Evolutionary conservation across 2,797 vertebrate species (phyloP).

Genomic region (Xerus rutilus): DNA sequence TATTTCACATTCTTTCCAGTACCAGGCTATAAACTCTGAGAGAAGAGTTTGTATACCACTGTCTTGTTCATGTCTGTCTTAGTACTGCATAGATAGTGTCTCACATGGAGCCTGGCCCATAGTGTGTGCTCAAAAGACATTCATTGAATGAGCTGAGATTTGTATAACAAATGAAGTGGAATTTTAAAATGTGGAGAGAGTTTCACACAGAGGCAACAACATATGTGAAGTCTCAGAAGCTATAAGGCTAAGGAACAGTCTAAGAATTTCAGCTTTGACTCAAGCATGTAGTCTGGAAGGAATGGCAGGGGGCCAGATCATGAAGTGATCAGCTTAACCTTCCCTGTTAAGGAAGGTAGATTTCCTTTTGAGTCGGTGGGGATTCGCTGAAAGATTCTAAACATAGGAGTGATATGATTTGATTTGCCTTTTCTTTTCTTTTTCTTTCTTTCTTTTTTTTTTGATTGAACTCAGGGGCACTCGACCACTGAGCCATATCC

Average conservation of each 20-base stretch:
- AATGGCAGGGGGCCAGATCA: neutral
- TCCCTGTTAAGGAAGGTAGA: constrained; percentile 1
- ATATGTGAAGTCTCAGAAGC: constrained; percentile 28
- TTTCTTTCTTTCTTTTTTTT: too few relatives aligned
- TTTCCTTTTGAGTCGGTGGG: constrained; percentile 48
- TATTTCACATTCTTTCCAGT: neutral
- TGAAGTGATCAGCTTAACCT: neutral
- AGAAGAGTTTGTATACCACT: neutral
- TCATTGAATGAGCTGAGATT: constrained; percentile 57
- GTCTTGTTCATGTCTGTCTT: constrained; percentile 49
- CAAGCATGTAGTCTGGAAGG: constrained; percentile 22
- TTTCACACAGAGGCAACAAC: constrained; percentile 24
- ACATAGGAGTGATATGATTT: constrained; percentile 42
- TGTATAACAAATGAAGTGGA: constrained; percentile 64
- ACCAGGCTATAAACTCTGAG: constrained; percentile 28
- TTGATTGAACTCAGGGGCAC: too few relatives aligned
- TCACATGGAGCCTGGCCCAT: neutral
- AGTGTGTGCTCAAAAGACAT: constrained; percentile 41
- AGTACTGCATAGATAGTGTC: neutral
- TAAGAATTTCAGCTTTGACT: constrained; percentile 65
- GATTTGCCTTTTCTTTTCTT: constrained; percentile 6
- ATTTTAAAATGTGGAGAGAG: constrained; percentile 1
- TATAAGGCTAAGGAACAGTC: constrained; percentile 39
- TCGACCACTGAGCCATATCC: too few relatives aligned
- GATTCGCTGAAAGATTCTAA: constrained; percentile 23